Evolutionary conservation across 2,888 invertebrate genomes (phyloP).

Genomic region (Aspidiotus destructor): DNA sequence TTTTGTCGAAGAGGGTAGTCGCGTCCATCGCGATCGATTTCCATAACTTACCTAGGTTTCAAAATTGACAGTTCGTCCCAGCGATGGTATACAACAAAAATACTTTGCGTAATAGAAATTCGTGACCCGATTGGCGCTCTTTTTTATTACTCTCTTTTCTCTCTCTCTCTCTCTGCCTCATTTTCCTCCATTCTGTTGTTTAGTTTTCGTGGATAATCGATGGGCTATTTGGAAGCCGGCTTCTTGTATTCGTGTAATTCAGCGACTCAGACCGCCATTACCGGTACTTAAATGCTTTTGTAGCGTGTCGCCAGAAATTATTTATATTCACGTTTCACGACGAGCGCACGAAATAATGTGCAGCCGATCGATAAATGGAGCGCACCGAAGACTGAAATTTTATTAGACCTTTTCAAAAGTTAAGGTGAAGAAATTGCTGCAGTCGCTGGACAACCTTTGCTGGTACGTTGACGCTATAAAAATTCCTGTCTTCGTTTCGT

Average conservation of each 20-base stretch:
- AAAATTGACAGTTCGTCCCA: not conserved
- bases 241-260: not conserved
- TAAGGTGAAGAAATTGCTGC: too few species aligned
- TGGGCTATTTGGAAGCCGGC: not conserved
- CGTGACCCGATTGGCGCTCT: not conserved
- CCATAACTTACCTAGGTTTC: conserved; percentile 1
- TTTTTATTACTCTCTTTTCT: not conserved
- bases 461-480: too few species aligned
- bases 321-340: not conserved
- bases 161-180: not conserved
- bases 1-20: not conserved
- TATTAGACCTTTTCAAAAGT: not conserved
- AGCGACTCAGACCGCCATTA: not conserved
- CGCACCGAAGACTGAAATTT: not conserved
- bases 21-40: not conserved
- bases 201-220: not conserved
- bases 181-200: too few species aligned
- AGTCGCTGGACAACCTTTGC: too few species aligned
- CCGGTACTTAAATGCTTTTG: not conserved
- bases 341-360: not conserved
- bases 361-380: not conserved
- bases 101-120: not conserved
- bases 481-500: too few species aligned
- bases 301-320: conserved; percentile 1
- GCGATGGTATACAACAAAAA: not conserved